Evolutionary conservation across 2,797 vertebrate species (phyloP).

Genomic region (Martes flavigula): DNA sequence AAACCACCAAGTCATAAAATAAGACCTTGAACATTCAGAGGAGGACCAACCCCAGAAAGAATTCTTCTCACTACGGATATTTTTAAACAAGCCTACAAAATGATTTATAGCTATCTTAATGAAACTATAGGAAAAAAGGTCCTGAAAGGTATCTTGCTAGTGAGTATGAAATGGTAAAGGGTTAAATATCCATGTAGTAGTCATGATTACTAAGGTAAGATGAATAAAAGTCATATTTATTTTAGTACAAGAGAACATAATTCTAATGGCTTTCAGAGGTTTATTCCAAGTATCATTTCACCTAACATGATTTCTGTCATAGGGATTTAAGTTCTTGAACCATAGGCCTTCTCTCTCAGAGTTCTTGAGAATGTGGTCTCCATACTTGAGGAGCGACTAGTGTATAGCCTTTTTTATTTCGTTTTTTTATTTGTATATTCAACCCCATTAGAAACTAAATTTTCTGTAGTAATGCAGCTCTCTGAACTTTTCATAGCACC

Average conservation of each 20-base stretch:
- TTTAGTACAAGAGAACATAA: not conserved
- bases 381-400: not conserved
- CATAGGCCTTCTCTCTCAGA: not conserved
- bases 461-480: not conserved
- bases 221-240: slow-evolving; percentile 22
- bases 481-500: not conserved
- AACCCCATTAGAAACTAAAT: not conserved
- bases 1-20: slow-evolving; percentile 22
- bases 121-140: not conserved
- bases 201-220: not conserved
- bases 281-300: slow-evolving; percentile 17
- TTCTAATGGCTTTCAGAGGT: slow-evolving; percentile 22
- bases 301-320: not conserved
- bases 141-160: not conserved
- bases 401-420: not conserved
- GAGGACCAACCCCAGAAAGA: not conserved
- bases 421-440: not conserved
- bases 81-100: not conserved
- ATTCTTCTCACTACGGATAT: slow-evolving; percentile 24
- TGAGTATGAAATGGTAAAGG: not conserved
- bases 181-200: not conserved
- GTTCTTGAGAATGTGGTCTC: not conserved
- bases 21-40: not conserved
- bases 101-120: not conserved
- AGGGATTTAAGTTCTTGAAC: slow-evolving; percentile 9